Evolutionary conservation across 1,140 invertebrate species (phyloP).

Genomic region (Sinonovacula constricta): DNA sequence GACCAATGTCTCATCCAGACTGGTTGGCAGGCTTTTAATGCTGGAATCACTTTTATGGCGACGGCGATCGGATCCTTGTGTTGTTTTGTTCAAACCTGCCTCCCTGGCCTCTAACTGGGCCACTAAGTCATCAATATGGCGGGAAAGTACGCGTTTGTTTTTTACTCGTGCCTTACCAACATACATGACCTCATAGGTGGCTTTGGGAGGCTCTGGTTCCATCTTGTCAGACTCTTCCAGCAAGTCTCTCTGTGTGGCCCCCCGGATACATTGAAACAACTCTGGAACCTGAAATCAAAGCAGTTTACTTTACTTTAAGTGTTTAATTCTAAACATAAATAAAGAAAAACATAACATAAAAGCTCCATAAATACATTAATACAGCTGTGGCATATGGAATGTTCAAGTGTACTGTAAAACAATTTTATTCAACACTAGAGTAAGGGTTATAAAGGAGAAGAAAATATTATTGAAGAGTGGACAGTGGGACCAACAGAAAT

Average conservation of each 20-base stretch:
- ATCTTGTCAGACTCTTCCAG: slow-evolving; percentile 56
- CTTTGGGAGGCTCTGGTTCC: slow-evolving; percentile 53
- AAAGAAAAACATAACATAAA: too few species aligned
- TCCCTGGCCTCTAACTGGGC: slow-evolving; percentile 90
- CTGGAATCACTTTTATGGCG: slow-evolving; percentile 75
- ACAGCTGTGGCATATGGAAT: too few species aligned
- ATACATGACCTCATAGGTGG: slow-evolving; percentile 68
- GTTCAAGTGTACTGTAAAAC: too few species aligned
- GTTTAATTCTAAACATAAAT: too few species aligned
- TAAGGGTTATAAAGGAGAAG: too few species aligned
- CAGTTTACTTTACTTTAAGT: too few species aligned
- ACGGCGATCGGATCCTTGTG: slow-evolving; percentile 53
- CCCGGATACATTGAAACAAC: slow-evolving; percentile 76
- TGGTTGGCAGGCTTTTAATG: slow-evolving; percentile 71
- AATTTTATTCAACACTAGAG: too few species aligned
- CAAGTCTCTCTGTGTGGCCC: slow-evolving; percentile 70
- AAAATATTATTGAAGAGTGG: too few species aligned
- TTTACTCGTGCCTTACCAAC: slow-evolving; percentile 67
- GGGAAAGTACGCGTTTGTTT: slow-evolving; percentile 89
- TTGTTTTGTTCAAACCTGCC: slow-evolving; percentile 81
- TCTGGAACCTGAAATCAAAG: slow-evolving; percentile 77
- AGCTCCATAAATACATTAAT: too few species aligned
- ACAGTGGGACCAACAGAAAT: too few species aligned
- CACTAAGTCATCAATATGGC: slow-evolving; percentile 93
- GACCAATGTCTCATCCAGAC: slow-evolving; percentile 67